Evolutionary conservation across 2,113 vertebrate species (phyloP), one percentile per base, ranked within the genome.

Genomic region (Melospiza melodia): DNA sequence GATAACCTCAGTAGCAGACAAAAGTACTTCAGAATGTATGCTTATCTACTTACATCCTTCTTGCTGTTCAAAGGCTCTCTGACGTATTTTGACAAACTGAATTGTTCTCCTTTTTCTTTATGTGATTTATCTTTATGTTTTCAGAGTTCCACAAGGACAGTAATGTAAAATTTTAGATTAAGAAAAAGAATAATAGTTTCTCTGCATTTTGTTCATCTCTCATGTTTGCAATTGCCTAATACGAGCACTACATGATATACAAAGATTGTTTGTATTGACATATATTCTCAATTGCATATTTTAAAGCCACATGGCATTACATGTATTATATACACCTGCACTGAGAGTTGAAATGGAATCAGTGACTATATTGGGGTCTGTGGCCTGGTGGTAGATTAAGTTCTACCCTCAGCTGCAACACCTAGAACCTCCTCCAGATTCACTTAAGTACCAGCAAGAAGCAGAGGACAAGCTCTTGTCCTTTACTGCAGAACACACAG

Each of bases 1-100:
- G 10, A 86, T 80, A 80, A 96, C 84, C 92, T 93, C 76, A 69
- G 37, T 30, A 41, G 75, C 67, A 81, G 87, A 91, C 41, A 67
- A 61, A 94, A 86, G 78, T 65, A 14, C 37, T 84, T 97, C 75
- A 48, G 41, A 80, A 71, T 17, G 55, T 21, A n/a, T 73, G n/a
- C 51, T 87, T 90, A 93, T 59, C 59, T 86, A 87, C 37, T 87
- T 76, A 86, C 65, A 87, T 74, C 65, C 71, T 41, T 27, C 46
- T 28, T 76, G 48, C 43, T 66, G 22, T 86, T 92, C 68, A 74
- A 73, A 94, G 62, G 58, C 39, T 21, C 59, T 22, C 65, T 59
- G 76, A 66, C 25, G 27, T 11, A n/a, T 85, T 87, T 54, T 18
- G 69, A 67, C 65, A 76, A 10, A 63, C 23, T 3, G 19, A 15